A percentile compares a stretch with the other conserved stretches of the same genome.
Conservation (phyloP, 2,113 vertebrate species). For the Hypocryptadius cinnamomeus region DNA sequence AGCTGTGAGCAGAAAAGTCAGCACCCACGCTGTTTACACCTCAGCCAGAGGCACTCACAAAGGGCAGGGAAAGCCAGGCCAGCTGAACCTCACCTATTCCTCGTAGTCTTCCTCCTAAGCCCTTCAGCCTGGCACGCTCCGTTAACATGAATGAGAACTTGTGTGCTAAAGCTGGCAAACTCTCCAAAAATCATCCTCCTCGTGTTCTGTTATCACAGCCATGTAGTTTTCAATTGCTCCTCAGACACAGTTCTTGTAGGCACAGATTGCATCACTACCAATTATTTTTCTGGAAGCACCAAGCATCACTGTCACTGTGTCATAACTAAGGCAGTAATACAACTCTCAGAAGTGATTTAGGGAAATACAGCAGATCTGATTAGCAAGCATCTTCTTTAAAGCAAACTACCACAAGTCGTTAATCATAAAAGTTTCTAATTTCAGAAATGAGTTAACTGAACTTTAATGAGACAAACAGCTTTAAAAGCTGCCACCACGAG, state of each 20-base stretch:
- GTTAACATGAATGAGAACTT: neutral
- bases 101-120: neutral
- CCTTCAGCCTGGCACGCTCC: neutral
- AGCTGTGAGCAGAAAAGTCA: neutral
- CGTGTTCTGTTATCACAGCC: neutral
- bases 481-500: neutral
- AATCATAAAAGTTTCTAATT: constrained; percentile 37
- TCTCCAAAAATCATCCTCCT: neutral
- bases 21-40: neutral
- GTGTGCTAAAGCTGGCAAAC: neutral
- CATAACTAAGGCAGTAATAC: neutral
- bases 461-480: constrained; percentile 23
- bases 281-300: neutral
- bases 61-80: neutral
- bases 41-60: neutral
- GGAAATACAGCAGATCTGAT: neutral
- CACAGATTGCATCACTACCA: neutral
- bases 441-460: constrained; percentile 26
- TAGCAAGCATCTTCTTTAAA: neutral
- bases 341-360: neutral
- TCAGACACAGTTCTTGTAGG: neutral
- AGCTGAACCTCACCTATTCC: neutral
- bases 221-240: neutral
- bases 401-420: constrained; percentile 1
- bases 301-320: neutral